Evolutionary conservation across 2,888 invertebrate genomes (phyloP).

Genomic region (Conchocele bisecta): DNA sequence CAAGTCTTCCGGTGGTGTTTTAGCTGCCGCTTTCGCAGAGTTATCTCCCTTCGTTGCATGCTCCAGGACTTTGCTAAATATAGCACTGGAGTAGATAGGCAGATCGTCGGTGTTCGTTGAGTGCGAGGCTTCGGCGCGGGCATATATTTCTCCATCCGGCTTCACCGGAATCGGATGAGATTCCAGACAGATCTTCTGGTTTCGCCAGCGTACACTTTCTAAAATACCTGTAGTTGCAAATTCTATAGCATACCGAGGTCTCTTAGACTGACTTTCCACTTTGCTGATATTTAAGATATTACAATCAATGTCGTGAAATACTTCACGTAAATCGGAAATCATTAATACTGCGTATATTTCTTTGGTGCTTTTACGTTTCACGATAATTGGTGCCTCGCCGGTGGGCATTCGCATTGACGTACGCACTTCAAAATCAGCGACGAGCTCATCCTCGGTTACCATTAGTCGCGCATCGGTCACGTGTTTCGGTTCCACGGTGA

Average conservation of each 20-base stretch:
- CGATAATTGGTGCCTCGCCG: conserved; percentile 68
- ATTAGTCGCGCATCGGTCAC: conserved; percentile 65
- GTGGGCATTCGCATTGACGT: conserved; percentile 69
- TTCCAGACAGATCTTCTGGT: conserved; percentile 67
- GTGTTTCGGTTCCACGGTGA: conserved; percentile 70
- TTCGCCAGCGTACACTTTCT: conserved; percentile 64
- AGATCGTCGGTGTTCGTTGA: conserved; percentile 33
- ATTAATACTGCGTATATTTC: conserved; percentile 68
- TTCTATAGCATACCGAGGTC: conserved; percentile 58
- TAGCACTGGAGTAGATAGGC: conserved; percentile 60
- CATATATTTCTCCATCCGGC: neutral
- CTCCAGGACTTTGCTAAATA: conserved; percentile 61
- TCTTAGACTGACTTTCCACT: conserved; percentile 47
- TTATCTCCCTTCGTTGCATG: conserved; percentile 62
- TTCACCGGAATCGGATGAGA: conserved; percentile 49
- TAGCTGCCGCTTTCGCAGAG: conserved; percentile 23
- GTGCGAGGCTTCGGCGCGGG: neutral
- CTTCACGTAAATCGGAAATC: conserved; percentile 67
- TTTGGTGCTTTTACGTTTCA: conserved; percentile 62
- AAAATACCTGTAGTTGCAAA: conserved; percentile 59
- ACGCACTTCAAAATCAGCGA: conserved; percentile 70
- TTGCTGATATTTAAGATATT: conserved; percentile 60
- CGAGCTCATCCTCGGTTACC: conserved; percentile 68
- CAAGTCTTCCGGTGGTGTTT: conserved; percentile 18
- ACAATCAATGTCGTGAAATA: conserved; percentile 62